Evolutionary conservation across 2,113 vertebrate species (phyloP).

Genomic region (Lagopus leucura): DNA sequence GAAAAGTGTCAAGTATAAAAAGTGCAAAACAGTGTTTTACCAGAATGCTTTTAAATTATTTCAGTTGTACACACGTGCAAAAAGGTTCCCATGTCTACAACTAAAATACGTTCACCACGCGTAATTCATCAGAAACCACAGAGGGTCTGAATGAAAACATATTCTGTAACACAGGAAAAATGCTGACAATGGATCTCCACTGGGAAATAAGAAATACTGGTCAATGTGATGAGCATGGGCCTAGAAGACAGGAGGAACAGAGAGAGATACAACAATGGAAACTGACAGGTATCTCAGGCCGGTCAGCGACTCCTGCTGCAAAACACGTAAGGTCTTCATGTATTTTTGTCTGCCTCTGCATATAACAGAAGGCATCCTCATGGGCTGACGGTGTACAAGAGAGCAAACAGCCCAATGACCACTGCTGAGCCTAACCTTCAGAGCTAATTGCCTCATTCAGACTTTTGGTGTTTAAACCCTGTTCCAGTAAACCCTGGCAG

Average conservation of each 20-base stretch:
- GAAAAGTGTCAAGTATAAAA: background rate
- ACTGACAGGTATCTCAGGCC: background rate
- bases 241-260: background rate
- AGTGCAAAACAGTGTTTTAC: background rate
- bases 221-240: background rate
- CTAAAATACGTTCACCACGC: background rate
- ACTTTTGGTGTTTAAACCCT: background rate
- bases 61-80: background rate
- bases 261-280: background rate
- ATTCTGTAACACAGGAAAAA: constrained; percentile 10
- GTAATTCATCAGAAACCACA: constrained; percentile 12
- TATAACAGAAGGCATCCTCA: background rate
- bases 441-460: constrained; percentile 24
- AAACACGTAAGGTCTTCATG: background rate
- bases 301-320: background rate
- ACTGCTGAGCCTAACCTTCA: background rate
- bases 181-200: constrained; percentile 7
- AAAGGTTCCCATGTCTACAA: background rate
- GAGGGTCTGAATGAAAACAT: background rate
- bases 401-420: background rate
- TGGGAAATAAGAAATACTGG: background rate
- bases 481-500: constrained; percentile 1
- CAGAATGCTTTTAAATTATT: background rate
- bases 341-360: background rate
- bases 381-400: background rate